These are phyloP conservation scores for Falco naumanni DNA, from an alignment of 2,797 vertebrate genomes.

Conservation along the genomic window DNA sequence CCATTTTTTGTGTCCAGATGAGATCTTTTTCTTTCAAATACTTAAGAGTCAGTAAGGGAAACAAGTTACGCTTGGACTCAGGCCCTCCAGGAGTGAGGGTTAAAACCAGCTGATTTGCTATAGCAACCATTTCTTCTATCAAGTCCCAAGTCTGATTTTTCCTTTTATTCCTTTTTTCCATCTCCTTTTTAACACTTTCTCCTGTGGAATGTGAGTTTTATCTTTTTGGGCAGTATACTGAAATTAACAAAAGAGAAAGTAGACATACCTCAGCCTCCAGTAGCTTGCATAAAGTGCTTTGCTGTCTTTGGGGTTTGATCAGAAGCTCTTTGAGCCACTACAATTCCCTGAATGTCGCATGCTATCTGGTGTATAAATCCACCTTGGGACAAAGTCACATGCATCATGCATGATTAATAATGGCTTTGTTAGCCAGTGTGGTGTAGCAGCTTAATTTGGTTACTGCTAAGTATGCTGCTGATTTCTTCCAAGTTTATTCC, in stretches of 20 bases:
- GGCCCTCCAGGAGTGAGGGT: not conserved
- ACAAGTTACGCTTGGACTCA: not conserved
- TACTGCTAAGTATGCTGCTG: not conserved
- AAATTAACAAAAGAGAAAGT: not conserved
- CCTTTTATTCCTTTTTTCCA: not conserved
- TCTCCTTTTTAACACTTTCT: not conserved
- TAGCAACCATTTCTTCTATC: not conserved
- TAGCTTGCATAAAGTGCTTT: not conserved
- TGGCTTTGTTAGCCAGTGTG: slow-evolving; percentile 41
- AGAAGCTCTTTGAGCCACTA: not conserved
- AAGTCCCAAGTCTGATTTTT: not conserved
- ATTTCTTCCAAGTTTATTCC: slow-evolving; percentile 17
- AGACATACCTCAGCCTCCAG: not conserved
- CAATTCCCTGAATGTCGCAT: not conserved
- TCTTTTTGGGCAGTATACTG: not conserved
- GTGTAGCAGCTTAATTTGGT: slow-evolving; percentile 41
- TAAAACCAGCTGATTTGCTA: not conserved
- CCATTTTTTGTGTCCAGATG: not conserved
- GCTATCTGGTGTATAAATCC: slow-evolving; percentile 26
- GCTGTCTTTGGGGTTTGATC: not conserved
- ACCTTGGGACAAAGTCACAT: slow-evolving; percentile 38
- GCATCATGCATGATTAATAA: slow-evolving; percentile 30
- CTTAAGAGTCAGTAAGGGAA: not conserved
- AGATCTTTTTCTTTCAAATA: not conserved
- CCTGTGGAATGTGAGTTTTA: not conserved